Evolutionary conservation across 2,113 vertebrate species (phyloP).

Genomic region (Rhizomys pruinosus): DNA sequence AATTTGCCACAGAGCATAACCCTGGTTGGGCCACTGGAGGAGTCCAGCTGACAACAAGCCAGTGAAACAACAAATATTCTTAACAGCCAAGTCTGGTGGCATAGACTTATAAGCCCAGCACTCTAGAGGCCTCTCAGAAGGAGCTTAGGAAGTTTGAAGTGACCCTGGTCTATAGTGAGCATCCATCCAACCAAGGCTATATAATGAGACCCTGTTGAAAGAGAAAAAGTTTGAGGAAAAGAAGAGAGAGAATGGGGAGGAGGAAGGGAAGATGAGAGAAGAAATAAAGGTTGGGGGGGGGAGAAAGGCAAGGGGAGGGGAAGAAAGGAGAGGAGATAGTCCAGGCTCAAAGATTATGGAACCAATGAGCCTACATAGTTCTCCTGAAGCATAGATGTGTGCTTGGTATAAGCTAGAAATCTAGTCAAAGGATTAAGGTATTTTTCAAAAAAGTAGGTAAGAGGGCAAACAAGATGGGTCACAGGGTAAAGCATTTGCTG

Average conservation of each 20-base stretch:
- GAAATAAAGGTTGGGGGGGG: rapidly evolving
- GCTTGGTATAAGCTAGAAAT: neutral
- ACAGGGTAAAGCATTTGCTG: neutral
- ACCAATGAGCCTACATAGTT: neutral
- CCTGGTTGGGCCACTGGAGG: too few species aligned
- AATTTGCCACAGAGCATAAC: neutral
- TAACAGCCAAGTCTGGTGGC: neutral
- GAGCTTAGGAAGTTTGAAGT: neutral
- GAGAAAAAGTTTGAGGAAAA: neutral
- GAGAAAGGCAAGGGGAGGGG: too few species aligned
- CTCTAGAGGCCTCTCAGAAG: neutral
- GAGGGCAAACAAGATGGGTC: neutral
- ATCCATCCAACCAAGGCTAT: neutral
- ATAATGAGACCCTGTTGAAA: neutral
- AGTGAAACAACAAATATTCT: neutral
- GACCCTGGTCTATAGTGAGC: neutral
- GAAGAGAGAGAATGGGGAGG: neutral
- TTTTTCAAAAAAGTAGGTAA: neutral
- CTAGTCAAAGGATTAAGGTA: neutral
- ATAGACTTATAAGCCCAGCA: neutral
- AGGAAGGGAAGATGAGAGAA: too few species aligned
- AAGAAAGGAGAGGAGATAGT: neutral
- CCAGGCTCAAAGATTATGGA: neutral
- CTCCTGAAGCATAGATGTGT: neutral
- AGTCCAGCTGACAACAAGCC: neutral